These are phyloP conservation scores for Caenorhabditis tropicalis DNA, from an alignment of 1,140 invertebrate genomes.

Conservation along the genomic window DNA sequence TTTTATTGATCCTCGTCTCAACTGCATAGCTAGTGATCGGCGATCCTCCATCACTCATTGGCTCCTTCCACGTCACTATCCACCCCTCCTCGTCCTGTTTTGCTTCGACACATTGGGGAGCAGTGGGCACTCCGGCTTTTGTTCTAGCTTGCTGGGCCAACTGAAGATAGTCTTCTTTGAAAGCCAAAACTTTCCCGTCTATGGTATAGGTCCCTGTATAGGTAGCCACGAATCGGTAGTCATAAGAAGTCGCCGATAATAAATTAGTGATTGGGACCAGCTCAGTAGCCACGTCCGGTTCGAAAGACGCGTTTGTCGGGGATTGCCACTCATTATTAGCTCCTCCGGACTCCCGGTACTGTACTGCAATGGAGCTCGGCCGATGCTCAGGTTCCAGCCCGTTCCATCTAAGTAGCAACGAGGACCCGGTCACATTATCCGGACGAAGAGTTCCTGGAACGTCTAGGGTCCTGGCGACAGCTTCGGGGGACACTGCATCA, in stretches of 20 bases:
- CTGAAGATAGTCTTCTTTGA: slow-evolving; percentile 66
- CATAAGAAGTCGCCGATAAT: slow-evolving; percentile 68
- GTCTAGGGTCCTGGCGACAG: slow-evolving; percentile 63
- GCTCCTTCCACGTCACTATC: slow-evolving; percentile 67
- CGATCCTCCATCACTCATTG: slow-evolving; percentile 66
- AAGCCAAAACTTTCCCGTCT: slow-evolving; percentile 58
- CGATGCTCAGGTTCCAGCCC: slow-evolving; percentile 60
- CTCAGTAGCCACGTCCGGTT: slow-evolving; percentile 43
- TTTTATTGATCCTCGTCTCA: slow-evolving; percentile 64
- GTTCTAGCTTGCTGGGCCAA: slow-evolving; percentile 65
- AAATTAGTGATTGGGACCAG: slow-evolving; percentile 61
- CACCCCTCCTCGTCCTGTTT: slow-evolving; percentile 64
- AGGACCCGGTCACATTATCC: slow-evolving; percentile 67
- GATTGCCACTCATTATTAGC: slow-evolving; percentile 62
- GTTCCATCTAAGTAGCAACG: slow-evolving; percentile 66
- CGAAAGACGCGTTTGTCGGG: slow-evolving; percentile 65
- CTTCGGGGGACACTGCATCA: slow-evolving; percentile 68
- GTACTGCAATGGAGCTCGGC: slow-evolving; percentile 60
- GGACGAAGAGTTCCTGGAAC: slow-evolving; percentile 67
- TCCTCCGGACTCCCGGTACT: slow-evolving; percentile 63
- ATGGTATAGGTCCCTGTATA: slow-evolving; percentile 60
- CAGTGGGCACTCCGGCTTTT: slow-evolving; percentile 68
- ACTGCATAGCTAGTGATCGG: slow-evolving; percentile 68
- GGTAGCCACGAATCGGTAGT: slow-evolving; percentile 67
- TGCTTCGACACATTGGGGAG: slow-evolving; percentile 63